Conservation (phyloP, 2,113 vertebrate genomes). For the Podarcis muralis region DNA sequence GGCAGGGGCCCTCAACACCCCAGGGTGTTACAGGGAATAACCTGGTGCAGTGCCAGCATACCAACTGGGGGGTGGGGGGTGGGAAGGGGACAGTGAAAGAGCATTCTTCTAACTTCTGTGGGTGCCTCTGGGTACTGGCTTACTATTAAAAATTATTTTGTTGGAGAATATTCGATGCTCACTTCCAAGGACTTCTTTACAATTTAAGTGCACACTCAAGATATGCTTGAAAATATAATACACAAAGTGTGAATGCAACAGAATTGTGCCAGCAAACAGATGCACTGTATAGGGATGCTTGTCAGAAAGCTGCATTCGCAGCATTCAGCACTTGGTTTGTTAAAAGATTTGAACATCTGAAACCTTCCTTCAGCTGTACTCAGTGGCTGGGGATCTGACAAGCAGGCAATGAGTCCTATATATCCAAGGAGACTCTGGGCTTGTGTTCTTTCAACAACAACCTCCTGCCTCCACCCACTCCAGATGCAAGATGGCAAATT, state of each 20-base stretch:
- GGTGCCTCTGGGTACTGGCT: not conserved
- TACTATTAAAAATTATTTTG: not conserved
- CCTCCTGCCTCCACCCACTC: not conserved
- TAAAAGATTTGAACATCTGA: not conserved
- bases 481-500: not conserved
- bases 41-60: not conserved
- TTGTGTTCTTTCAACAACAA: fast-evolving
- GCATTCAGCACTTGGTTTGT: not conserved
- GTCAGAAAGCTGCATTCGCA: not conserved
- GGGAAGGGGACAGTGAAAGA: not conserved
- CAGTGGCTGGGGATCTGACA: not conserved
- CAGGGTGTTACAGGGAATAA: not conserved
- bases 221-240: not conserved
- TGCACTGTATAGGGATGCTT: not conserved
- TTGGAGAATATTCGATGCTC: not conserved
- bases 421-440: not conserved
- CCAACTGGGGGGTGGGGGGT: not conserved
- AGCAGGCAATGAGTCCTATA: not conserved
- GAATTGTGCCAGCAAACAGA: not conserved
- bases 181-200: not conserved
- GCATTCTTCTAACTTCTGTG: not conserved
- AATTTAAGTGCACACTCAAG: not conserved
- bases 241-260: not conserved
- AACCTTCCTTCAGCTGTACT: not conserved
- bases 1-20: not conserved